Evolutionary conservation across 2,888 invertebrate species (phyloP), one percentile per base, ranked within the genome.

Genomic region (Cheilosia pagana): DNA sequence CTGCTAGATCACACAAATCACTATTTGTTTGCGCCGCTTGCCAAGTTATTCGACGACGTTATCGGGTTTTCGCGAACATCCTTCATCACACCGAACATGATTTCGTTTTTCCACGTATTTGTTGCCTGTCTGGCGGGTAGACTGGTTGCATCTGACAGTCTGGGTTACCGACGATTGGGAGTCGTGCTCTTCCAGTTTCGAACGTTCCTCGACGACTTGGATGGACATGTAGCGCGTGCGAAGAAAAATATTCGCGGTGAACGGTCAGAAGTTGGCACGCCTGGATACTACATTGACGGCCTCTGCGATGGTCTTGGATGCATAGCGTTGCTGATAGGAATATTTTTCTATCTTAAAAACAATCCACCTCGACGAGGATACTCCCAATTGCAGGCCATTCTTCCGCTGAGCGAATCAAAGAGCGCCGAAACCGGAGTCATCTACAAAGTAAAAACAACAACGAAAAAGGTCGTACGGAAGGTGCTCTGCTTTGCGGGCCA

Each of bases 1-100:
- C 94, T 97, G 93, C 92, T 96, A 60, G 97, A 97, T 90, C 96
- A 96, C 86, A 94, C 95, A 4, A 97, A 97, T 89, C 96, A 96
- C 89, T 98, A 97, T 89, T 92, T 97, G 21, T 95, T 97, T 88
- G 95, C 95, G 1, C 97, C 97, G 0, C 90, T 96, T 53, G 96
- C 96, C n/a, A 94, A 95, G 4, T 91, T 96, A 23, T 92, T 96
- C 39, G 96, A 97, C 89, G 91, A 94, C 88, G 91, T 95, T 6
- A 91, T 95, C 23, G 93, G 94, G 1, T 94, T 96, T 87, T 95
- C 95, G 0, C 92, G 93, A 6, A 92, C 92, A 57, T 88, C 92
- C 1, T 92, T 95, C 63, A 94, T 98, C 79, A 96, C 97, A 0
- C 96, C 98, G 0, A 97, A 97, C 91, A 94, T 95, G 92, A 96